Conservation (phyloP, 2,888 invertebrate species). For the Bursaphelenchus okinawaensis region DNA sequence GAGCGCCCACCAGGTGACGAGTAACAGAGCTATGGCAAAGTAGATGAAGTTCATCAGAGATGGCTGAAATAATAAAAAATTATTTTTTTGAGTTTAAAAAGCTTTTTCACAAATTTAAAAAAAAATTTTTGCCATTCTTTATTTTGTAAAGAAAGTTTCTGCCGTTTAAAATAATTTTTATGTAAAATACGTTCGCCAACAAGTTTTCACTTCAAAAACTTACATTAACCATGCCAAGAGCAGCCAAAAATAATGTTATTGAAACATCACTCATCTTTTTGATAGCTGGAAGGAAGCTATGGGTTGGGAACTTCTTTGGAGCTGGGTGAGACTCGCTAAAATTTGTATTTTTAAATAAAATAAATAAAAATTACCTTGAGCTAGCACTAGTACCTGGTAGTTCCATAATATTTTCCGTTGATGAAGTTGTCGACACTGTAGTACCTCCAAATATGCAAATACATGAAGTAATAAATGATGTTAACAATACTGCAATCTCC, state of each 20-base stretch:
- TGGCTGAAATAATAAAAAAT: constrained; percentile 35
- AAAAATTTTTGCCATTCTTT: too few relatives aligned
- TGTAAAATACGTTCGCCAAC: constrained; percentile 7
- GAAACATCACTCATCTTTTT: neutral
- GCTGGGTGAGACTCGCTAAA: neutral
- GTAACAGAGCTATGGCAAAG: constrained; percentile 43
- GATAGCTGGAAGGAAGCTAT: neutral
- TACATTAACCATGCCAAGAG: neutral
- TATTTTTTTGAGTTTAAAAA: too few relatives aligned
- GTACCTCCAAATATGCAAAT: neutral
- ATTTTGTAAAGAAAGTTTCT: too few relatives aligned
- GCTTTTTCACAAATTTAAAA: too few relatives aligned
- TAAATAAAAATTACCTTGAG: neutral
- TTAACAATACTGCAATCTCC: neutral
- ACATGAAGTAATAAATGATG: neutral
- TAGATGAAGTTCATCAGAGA: constrained; percentile 44
- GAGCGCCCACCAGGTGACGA: constrained; percentile 53
- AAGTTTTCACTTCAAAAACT: neutral
- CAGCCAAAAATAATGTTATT: neutral
- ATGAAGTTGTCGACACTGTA: neutral
- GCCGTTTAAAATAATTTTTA: too few relatives aligned
- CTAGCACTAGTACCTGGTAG: neutral
- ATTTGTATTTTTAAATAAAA: neutral
- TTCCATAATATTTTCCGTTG: neutral
- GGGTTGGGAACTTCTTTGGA: neutral